Evolutionary conservation across 2,888 invertebrate genomes (phyloP).

Genomic region (Helicoverpa assulta): DNA sequence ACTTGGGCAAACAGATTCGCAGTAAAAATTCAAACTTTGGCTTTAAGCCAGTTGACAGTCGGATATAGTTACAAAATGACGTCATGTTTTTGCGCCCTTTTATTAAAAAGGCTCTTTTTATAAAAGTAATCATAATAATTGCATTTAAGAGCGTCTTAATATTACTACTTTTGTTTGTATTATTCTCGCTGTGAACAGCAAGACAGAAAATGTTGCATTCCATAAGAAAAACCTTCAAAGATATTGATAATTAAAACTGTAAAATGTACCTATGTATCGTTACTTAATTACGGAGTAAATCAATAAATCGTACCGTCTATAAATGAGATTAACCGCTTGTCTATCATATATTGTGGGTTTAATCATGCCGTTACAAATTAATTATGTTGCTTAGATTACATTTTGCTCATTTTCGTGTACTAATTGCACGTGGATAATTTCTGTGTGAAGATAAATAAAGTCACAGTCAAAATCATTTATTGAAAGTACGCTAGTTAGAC

Average conservation of each 20-base stretch:
- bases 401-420: background rate
- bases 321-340: constrained; percentile 37
- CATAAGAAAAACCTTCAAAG: too few relatives aligned
- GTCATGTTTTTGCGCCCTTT: background rate
- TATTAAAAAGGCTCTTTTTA: background rate
- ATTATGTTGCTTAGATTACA: background rate
- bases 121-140: background rate
- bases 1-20: constrained; percentile 65
- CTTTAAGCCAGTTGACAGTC: constrained; percentile 61
- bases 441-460: too few relatives aligned
- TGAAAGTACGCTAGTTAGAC: too few relatives aligned
- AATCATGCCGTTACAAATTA: constrained; percentile 7
- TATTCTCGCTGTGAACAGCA: too few relatives aligned
- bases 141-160: too few relatives aligned
- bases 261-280: background rate
- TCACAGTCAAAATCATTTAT: too few relatives aligned
- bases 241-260: too few relatives aligned
- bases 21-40: constrained; percentile 64
- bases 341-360: constrained; percentile 7
- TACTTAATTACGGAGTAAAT: constrained; percentile 2
- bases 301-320: constrained; percentile 11
- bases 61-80: background rate
- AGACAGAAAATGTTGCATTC: too few relatives aligned
- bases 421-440: too few relatives aligned
- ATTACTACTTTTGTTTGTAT: too few relatives aligned